These are phyloP conservation scores for Hydrocynus forskahlii DNA, from an alignment of 2,797 vertebrate genomes.

Conservation along the genomic window DNA sequence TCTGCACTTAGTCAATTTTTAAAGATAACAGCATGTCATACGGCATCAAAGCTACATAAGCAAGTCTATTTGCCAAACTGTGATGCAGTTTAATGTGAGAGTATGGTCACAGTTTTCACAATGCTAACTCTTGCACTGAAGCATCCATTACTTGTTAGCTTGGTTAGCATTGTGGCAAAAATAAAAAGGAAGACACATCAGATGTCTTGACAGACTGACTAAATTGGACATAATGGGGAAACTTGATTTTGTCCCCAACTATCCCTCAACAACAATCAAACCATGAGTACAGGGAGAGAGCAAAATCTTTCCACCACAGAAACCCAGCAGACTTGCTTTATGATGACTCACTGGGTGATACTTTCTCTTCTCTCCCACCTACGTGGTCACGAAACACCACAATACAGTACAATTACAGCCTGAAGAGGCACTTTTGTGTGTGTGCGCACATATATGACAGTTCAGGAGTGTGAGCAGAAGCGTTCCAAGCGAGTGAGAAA, in stretches of 20 bases:
- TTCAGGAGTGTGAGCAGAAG: not conserved
- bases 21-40: not conserved
- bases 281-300: not conserved
- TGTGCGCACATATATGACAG: not conserved
- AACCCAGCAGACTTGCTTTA: not conserved
- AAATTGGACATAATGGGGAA: too few relatives aligned
- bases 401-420: constrained; percentile 15
- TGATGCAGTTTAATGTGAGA: not conserved
- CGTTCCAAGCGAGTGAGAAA: not conserved
- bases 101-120: too few relatives aligned
- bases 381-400: constrained; percentile 17
- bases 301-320: not conserved
- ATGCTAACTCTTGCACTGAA: too few relatives aligned
- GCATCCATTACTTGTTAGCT: too few relatives aligned
- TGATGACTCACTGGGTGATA: constrained; percentile 11
- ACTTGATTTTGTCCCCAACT: too few relatives aligned
- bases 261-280: too few relatives aligned
- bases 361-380: constrained; percentile 14
- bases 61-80: not conserved
- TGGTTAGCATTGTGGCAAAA: too few relatives aligned
- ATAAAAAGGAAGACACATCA: too few relatives aligned
- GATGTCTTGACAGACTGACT: too few relatives aligned
- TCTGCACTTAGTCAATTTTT: not conserved
- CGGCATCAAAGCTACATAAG: not conserved
- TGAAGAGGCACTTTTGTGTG: constrained; percentile 20